Evolutionary conservation across 2,797 vertebrate genomes (phyloP), one percentile per base, ranked within the genome.

Genomic region (Echiichthys vipera): DNA sequence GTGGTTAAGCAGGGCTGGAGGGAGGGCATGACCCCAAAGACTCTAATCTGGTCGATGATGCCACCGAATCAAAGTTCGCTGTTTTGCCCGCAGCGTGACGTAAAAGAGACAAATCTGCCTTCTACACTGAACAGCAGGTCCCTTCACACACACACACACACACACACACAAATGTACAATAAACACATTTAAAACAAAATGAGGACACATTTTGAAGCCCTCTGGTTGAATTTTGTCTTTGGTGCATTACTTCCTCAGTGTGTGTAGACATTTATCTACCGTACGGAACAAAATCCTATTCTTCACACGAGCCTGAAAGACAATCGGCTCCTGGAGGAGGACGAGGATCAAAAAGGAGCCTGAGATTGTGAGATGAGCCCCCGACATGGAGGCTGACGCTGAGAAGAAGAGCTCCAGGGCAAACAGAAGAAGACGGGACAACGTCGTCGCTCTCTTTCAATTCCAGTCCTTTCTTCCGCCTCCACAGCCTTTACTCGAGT

Each of bases 361-460:
- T 25, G 59, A 86, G 81, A 77, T 78, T 53, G 67, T 40, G 75
- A 84, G 80, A 85, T 83, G 74, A 87, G 84, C 56, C 65, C n/a
- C 65, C 46, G 86, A 88, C 84, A 80, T 47, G 20, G 77, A 80
- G 83, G 77, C 71, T 79, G 85, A 85, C 53, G 64, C 77, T 71
- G 75, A 85, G 80, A 68, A 58, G 77, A 82, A 77, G 58, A 2
- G 69, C 90, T 86, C 30, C 65, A 3, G 77, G 85, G 80, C 67
- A 49, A 82, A 88, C 63, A 27, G 61, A n/a, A 45, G 75, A 50
- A 62, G 73, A 89, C 25, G 80, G 79, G 76, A 73, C 45, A 58
- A 84, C 68, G 14, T 49, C 12, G 58, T 71, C 61, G 69, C 56
- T 53, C 49, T 51, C 64, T 27, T 70, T 84, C 61, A 64, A 56